phyloP scores from a whole-genome alignment of 2,888 invertebrate species.

The Malthinus seriepunctatus region DNA sequence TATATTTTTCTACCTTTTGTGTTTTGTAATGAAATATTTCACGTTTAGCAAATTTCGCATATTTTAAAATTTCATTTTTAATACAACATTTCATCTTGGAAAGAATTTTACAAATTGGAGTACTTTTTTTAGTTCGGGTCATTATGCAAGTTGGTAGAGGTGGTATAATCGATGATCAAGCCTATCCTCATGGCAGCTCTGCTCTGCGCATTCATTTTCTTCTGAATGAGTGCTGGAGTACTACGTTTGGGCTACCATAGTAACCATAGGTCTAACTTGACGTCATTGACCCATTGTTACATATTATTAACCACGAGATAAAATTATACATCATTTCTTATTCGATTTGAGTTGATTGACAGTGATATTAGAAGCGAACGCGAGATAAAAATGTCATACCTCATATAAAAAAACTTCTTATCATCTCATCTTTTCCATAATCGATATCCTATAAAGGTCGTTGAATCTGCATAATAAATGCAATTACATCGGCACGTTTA shows the following conservation, averaged over 20 bases:
- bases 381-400: no score
- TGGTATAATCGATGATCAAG: constrained; percentile 27
- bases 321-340: constrained; percentile 17
- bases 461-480: no score
- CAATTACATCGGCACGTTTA: no score
- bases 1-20: no score
- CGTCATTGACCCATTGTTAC: constrained; percentile 33
- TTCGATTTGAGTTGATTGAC: not conserved
- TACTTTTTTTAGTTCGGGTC: constrained; percentile 1
- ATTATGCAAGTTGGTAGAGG: constrained; percentile 14
- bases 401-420: no score
- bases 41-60: no score
- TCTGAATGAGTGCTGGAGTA: constrained; percentile 34
- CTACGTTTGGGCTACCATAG: constrained; percentile 32
- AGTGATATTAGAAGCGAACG: no score
- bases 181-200: constrained; percentile 21
- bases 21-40: no score
- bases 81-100: not conserved
- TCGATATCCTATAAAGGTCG: no score
- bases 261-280: constrained; percentile 24
- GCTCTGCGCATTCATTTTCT: constrained; percentile 32
- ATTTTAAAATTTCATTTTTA: no score
- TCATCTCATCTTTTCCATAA: no score
- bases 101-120: not conserved
- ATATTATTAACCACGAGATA: constrained; percentile 20